Percentiles rank a stretch among this genome's conserved stretches.
Evolutionary conservation across 2,113 vertebrate genomes (phyloP).

Genomic region (Merops nubicus): DNA sequence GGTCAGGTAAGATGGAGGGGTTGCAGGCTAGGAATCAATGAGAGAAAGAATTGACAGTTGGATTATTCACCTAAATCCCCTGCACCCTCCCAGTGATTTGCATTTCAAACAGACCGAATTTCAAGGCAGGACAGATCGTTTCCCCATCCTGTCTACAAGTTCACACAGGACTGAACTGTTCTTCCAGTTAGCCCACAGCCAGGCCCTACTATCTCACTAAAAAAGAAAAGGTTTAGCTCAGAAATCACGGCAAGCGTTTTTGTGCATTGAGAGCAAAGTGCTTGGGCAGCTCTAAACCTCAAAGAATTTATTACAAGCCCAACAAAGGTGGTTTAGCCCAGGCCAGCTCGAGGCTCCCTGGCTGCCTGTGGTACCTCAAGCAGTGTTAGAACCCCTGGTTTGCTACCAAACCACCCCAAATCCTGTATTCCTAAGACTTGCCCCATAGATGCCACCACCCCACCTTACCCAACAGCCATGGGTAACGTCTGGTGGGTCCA

Average conservation of each 20-base stretch:
- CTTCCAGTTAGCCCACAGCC: not conserved
- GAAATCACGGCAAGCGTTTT: not conserved
- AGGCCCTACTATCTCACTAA: not conserved
- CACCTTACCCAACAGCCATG: fast-evolving
- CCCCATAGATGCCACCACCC: fast-evolving
- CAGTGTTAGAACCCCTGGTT: fast-evolving
- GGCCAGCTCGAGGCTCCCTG: not conserved
- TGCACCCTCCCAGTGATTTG: not conserved
- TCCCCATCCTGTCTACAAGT: not conserved
- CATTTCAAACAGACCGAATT: not conserved
- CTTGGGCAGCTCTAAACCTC: not conserved
- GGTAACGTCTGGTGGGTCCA: fast-evolving
- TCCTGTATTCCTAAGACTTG: fast-evolving
- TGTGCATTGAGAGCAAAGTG: not conserved
- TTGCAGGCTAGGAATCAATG: not conserved
- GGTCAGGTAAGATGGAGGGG: not conserved
- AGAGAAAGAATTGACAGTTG: not conserved
- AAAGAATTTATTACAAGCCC: not conserved
- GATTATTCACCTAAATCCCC: not conserved
- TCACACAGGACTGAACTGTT: not conserved
- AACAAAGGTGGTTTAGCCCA: not conserved
- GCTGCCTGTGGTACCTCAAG: fast-evolving
- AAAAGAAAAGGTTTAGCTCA: not conserved
- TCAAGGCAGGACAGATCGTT: not conserved
- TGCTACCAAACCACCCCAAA: too few species aligned